These are phyloP conservation scores for Pissodes strobi DNA, from an alignment of 1,140 invertebrate species.

Conservation along the genomic window DNA sequence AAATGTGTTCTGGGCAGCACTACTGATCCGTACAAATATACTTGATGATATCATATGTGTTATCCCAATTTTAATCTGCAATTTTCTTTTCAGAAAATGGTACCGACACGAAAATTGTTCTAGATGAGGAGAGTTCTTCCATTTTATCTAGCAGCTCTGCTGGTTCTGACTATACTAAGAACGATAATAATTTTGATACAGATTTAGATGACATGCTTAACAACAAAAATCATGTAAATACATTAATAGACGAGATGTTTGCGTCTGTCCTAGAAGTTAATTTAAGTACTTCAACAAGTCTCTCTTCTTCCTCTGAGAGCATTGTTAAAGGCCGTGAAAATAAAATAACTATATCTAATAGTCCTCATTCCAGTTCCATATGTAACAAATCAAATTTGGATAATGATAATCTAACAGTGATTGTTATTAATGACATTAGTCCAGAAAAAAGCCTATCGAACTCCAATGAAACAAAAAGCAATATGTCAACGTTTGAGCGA, in stretches of 20 bases:
- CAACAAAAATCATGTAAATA: conserved; percentile 52
- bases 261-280: conserved; percentile 49
- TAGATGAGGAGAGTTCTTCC: conserved; percentile 7
- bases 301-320: conserved; percentile 13
- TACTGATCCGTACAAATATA: no score
- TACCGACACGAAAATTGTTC: no score
- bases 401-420: conserved; percentile 35
- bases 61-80: no score
- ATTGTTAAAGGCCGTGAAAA: conserved; percentile 15
- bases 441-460: conserved; percentile 4
- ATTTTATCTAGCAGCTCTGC: conserved; percentile 7
- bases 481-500: conserved; percentile 52
- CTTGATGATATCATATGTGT: no score
- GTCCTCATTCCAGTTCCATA: background rate
- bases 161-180: no score
- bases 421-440: conserved; percentile 39
- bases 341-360: conserved; percentile 24
- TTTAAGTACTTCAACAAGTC: conserved; percentile 19
- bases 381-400: conserved; percentile 3
- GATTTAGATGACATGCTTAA: no score
- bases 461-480: conserved; percentile 11
- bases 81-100: no score
- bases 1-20: no score
- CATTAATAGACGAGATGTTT: conserved; percentile 54
- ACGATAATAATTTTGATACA: no score